Conservation (phyloP, 1,140 invertebrate species). For the Dreissena rostriformis region DNA sequence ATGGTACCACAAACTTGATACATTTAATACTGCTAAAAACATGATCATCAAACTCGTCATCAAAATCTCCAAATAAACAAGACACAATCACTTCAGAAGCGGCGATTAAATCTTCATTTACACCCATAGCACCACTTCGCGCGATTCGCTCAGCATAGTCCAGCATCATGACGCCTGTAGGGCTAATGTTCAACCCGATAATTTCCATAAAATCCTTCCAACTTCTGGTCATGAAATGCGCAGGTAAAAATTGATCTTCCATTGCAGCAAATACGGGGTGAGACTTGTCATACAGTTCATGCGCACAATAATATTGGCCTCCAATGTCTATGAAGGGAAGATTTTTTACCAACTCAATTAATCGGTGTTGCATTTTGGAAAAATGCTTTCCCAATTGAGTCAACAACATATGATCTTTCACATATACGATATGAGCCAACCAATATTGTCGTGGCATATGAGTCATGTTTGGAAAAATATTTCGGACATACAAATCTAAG, state of each 20-base stretch:
- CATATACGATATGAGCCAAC: no score
- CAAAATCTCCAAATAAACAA: neutral
- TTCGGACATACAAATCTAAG: no score
- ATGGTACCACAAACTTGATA: constrained; percentile 24
- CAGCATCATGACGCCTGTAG: constrained; percentile 22
- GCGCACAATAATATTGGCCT: no score
- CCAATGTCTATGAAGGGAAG: no score
- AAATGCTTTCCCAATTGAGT: no score
- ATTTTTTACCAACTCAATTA: no score
- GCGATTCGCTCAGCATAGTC: constrained; percentile 25
- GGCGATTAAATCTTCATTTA: neutral
- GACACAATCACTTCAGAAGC: neutral
- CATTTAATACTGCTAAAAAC: neutral
- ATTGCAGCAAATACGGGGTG: constrained; percentile 19
- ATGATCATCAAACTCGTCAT: neutral
- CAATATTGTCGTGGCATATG: no score
- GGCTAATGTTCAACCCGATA: constrained; percentile 23
- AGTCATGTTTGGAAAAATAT: no score
- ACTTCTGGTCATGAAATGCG: neutral
- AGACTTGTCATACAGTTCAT: constrained; percentile 3
- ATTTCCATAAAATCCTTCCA: constrained; percentile 36
- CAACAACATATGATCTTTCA: no score
- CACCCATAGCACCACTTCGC: neutral
- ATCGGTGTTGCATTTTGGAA: no score
- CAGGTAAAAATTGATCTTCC: constrained; percentile 28